Evolutionary conservation across 2,113 vertebrate species (phyloP).

Genomic region (Calidris pygmaea): DNA sequence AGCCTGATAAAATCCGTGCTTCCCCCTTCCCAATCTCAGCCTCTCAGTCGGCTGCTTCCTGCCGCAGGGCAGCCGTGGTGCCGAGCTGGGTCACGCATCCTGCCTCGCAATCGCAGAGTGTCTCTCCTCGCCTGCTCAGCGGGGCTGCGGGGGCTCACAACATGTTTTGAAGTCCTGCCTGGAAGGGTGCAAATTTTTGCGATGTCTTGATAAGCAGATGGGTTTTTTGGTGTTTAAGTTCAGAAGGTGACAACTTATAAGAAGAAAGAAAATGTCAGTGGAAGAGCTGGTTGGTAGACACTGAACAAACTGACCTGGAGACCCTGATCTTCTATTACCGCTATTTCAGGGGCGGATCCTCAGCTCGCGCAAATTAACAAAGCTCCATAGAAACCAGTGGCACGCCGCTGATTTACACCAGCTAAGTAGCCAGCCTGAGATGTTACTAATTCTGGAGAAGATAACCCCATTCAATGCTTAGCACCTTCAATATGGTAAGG

Average conservation of each 20-base stretch:
- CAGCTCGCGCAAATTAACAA: not conserved
- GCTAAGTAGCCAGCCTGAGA: not conserved
- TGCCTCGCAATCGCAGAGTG: accelerated
- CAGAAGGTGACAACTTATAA: slow-evolving; percentile 28
- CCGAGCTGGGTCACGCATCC: accelerated
- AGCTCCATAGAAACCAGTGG: not conserved
- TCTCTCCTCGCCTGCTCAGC: not conserved
- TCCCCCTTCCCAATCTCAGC: not conserved
- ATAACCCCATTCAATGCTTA: not conserved
- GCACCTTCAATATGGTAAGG: not conserved
- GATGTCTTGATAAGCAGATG: slow-evolving; percentile 20
- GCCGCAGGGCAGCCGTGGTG: accelerated
- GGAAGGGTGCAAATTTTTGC: slow-evolving; percentile 53
- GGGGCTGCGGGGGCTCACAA: not conserved
- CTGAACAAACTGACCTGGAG: slow-evolving; percentile 7
- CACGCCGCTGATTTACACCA: slow-evolving; percentile 26
- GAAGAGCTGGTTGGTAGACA: not conserved
- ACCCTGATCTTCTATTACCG: slow-evolving; percentile 10
- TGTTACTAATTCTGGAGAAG: not conserved
- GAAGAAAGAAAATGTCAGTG: not conserved
- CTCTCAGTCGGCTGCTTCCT: not conserved
- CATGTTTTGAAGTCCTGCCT: slow-evolving; percentile 13
- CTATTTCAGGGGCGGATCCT: not conserved
- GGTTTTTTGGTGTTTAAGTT: not conserved
- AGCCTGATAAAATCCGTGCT: slow-evolving; percentile 10